Conservation (phyloP, 2,113 vertebrate genomes). For the Nothoprocta pentlandii region DNA sequence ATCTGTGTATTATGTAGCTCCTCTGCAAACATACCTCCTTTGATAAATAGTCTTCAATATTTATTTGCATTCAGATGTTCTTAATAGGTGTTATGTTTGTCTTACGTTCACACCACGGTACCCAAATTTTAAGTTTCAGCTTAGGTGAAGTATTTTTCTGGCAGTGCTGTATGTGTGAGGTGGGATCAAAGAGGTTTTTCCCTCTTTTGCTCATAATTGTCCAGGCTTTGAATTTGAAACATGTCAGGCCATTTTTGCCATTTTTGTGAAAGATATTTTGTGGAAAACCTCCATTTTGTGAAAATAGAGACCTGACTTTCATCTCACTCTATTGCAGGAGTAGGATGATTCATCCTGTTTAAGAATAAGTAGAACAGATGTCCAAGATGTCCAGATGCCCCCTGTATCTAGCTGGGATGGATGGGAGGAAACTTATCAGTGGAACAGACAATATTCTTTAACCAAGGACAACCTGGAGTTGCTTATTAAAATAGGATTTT, state of each 20-base stretch:
- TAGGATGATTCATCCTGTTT: too few species aligned
- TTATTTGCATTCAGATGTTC: neutral
- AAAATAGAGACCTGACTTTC: neutral
- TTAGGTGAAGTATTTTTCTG: neutral
- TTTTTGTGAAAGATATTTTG: neutral
- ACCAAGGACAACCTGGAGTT: too few species aligned
- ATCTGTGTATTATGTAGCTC: neutral
- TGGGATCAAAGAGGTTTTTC: neutral
- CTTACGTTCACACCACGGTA: neutral
- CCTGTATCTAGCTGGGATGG: too few species aligned
- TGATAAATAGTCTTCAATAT: neutral
- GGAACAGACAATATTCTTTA: too few species aligned
- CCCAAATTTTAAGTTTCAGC: neutral
- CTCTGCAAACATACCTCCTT: accelerated
- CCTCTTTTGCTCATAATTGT: neutral
- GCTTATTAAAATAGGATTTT: too few species aligned
- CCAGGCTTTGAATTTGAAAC: neutral
- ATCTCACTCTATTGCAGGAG: too few species aligned
- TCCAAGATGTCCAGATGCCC: too few species aligned
- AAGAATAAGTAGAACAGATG: too few species aligned
- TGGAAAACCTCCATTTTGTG: neutral
- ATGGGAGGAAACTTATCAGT: too few species aligned
- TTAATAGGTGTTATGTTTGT: neutral
- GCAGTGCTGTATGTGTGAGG: neutral
- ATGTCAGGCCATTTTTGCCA: neutral